Base-by-base conservation (phyloP, 37 sponge, comb jelly and placozoan genomes). In the Spongilla lacustris region DNA sequence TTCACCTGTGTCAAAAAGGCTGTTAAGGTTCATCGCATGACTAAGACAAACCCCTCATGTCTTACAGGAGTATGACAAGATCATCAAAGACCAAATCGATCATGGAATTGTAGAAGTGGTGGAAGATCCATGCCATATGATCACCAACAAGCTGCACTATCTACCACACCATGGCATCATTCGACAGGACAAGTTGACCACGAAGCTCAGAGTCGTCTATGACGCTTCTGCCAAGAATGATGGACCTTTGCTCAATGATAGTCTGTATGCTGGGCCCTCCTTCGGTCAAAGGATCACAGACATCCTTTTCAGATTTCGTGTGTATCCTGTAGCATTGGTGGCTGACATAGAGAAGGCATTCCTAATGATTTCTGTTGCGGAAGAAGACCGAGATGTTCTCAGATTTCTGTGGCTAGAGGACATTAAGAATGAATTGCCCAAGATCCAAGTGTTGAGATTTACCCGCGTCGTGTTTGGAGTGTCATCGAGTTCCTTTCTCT, bases 71-170 rank as follows among this genome's bases (percentile, higher is more conserved):
- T 91, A 91, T 67, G 69, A 91, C 37, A 25, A 24, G n/a, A 68
- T 72, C 36, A 87, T 91, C n/a, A 25, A 83, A 41, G 80, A 87
- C 4, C 88, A 91, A 67, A 22, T 87, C 4, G 31, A 25, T 21
- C 75, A 69, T 67, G 86, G 91, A 49, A 91, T 91, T 12, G 34
- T 91, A 69, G 91, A 91, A 72, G 58, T 72, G 29, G 14, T 72
- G 29, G 32, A 30, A 72, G 37, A 85, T 22, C 73, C 81, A 36
- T 31, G 23, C 33, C 30, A 23, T n/a, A 30, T 48, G 46, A 49
- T 75, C 34, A 24, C 32, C 2, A 24, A 58, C 13, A 29, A 22
- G 48, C 67, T 80, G 33, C 74, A 85, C 78, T 85, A 85, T 67
- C 29, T 85, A 35, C 85, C 85, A 30, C 84, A 84, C 37, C 84